These are phyloP conservation scores for Melangyna quadrimaculata DNA, from an alignment of 2,888 invertebrate species.

Conservation along the genomic window DNA sequence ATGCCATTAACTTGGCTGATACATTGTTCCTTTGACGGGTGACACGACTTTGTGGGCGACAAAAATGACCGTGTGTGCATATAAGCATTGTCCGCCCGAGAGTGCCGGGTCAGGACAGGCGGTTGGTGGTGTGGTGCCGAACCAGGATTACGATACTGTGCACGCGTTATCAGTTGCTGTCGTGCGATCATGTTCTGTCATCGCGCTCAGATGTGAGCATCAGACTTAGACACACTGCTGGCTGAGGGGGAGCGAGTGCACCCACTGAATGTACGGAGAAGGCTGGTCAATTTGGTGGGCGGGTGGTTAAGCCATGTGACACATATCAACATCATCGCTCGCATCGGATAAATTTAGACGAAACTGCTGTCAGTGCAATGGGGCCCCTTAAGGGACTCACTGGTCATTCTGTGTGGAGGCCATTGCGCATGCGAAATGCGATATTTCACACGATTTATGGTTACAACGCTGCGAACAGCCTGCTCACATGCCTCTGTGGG, in stretches of 20 bases:
- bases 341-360: slow-evolving; percentile 63
- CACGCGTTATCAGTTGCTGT: slow-evolving; percentile 65
- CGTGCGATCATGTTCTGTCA: slow-evolving; percentile 68
- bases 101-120: not conserved
- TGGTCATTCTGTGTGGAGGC: too few relatives aligned
- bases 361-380: slow-evolving; percentile 12
- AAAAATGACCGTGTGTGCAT: slow-evolving; percentile 78
- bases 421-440: slow-evolving; percentile 77
- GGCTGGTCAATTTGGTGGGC: slow-evolving; percentile 51
- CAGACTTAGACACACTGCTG: too few relatives aligned
- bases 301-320: slow-evolving; percentile 66
- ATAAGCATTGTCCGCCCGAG: slow-evolving; percentile 14
- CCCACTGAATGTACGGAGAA: slow-evolving; percentile 50
- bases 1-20: slow-evolving; percentile 74
- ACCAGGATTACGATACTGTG: slow-evolving; percentile 43
- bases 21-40: slow-evolving; percentile 77
- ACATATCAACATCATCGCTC: slow-evolving; percentile 62
- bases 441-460: slow-evolving; percentile 81
- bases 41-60: slow-evolving; percentile 81
- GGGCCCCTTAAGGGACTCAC: slow-evolving; percentile 24
- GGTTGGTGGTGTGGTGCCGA: not conserved
- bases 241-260: slow-evolving; percentile 19
- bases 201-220: slow-evolving; percentile 38
- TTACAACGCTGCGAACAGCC: slow-evolving; percentile 76
- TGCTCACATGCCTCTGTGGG: slow-evolving; percentile 70